Conservation (phyloP, 2,797 vertebrate genomes). For the Echiichthys vipera region DNA sequence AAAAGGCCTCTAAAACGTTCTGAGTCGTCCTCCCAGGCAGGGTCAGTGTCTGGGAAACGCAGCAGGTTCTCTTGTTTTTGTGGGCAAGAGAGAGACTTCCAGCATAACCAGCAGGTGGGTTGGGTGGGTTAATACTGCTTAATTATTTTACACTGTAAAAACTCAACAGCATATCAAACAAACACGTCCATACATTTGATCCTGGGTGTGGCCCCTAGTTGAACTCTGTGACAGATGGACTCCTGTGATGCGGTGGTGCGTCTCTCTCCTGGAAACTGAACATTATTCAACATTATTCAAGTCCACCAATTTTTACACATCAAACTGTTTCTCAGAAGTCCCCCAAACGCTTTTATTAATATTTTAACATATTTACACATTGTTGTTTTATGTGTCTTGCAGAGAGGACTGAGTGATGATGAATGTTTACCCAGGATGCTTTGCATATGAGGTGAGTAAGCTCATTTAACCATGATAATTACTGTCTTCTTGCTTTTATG, state of each 20-base stretch:
- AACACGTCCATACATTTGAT: constrained; percentile 20
- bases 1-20: constrained; percentile 16
- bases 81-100: constrained; percentile 31
- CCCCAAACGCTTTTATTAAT: too few species aligned
- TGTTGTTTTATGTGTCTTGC: constrained; percentile 25
- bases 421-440: constrained; percentile 53
- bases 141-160: constrained; percentile 18
- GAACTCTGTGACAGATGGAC: background rate
- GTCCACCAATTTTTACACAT: too few species aligned
- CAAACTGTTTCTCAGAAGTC: too few species aligned
- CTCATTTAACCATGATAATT: background rate
- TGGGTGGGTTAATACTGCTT: constrained; percentile 20
- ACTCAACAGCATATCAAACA: background rate
- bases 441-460: constrained; percentile 52
- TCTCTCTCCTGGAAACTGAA: constrained; percentile 1
- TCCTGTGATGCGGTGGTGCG: background rate
- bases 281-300: too few species aligned
- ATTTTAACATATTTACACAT: background rate
- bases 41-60: constrained; percentile 71
- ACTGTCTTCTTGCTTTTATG: background rate
- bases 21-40: constrained; percentile 26
- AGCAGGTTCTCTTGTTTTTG: constrained; percentile 69
- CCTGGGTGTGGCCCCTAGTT: constrained; percentile 23
- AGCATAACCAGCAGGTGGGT: constrained; percentile 21
- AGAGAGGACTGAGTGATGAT: constrained; percentile 36